A percentile compares a stretch with the other conserved stretches of the same genome.
Conservation (phyloP, 2,888 invertebrate genomes). For the Amblyteles armatorius region DNA sequence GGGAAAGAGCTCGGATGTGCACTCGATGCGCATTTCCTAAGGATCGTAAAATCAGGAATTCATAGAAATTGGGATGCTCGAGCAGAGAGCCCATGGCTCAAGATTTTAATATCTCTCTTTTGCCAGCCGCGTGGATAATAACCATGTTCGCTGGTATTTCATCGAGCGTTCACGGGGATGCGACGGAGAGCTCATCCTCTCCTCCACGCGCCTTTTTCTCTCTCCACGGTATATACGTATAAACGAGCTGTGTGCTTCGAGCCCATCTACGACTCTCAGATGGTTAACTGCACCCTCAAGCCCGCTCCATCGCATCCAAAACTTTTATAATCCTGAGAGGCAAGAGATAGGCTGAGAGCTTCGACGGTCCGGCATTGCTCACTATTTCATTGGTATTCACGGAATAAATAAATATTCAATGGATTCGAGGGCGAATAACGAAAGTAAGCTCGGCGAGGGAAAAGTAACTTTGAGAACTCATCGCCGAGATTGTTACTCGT, state of each 20-base stretch:
- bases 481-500: not conserved
- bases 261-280: constrained; percentile 12
- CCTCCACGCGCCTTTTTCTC: not conserved
- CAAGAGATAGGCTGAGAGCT: not conserved
- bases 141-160: constrained; percentile 14
- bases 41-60: constrained; percentile 57
- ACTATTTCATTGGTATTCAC: constrained; percentile 37
- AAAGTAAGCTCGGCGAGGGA: not conserved
- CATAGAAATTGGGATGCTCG: constrained; percentile 62
- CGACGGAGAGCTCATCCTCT: constrained; percentile 24
- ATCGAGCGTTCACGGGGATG: constrained; percentile 42
- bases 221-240: not conserved
- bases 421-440: not conserved
- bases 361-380: constrained; percentile 6
- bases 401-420: constrained; percentile 50
- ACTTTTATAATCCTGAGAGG: constrained; percentile 54
- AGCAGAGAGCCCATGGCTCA: constrained; percentile 40
- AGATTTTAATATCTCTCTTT: constrained; percentile 57
- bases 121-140: constrained; percentile 8
- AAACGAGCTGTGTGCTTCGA: constrained; percentile 2
- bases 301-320: constrained; percentile 44
- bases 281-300: constrained; percentile 31
- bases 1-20: constrained; percentile 32
- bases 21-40: constrained; percentile 44
- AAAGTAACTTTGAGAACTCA: not conserved